A percentile compares a stretch with the other conserved stretches of the same genome.
phyloP scores from a whole-genome alignment of 2,113 vertebrate species.

The Malurus melanocephalus region DNA sequence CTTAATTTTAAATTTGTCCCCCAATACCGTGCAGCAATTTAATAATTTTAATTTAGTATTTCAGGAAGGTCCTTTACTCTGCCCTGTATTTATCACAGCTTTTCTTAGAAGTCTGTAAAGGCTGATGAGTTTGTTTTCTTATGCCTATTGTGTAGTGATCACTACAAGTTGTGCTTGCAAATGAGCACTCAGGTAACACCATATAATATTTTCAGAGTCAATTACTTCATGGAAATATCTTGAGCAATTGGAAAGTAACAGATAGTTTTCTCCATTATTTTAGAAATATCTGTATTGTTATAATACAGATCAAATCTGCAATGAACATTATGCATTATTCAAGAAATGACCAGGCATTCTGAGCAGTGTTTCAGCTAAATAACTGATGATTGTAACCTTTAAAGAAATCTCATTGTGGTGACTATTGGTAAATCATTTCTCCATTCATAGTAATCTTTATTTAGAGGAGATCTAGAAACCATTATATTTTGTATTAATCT shows the following conservation, averaged over 20 bases:
- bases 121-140: slow-evolving; percentile 70
- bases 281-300: slow-evolving; percentile 74
- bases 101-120: slow-evolving; percentile 66
- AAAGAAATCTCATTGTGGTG: slow-evolving; percentile 80
- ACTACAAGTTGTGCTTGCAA: slow-evolving; percentile 61
- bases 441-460: slow-evolving; percentile 78
- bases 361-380: slow-evolving; percentile 81
- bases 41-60: slow-evolving; percentile 67
- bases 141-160: slow-evolving; percentile 60
- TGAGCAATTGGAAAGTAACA: slow-evolving; percentile 68
- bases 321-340: slow-evolving; percentile 77
- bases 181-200: slow-evolving; percentile 56
- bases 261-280: slow-evolving; percentile 75
- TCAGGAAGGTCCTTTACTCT: slow-evolving; percentile 53
- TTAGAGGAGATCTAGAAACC: slow-evolving; percentile 73
- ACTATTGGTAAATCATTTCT: slow-evolving; percentile 81
- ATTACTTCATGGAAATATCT: slow-evolving; percentile 76
- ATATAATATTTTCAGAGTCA: slow-evolving; percentile 69
- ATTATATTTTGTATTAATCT: slow-evolving; percentile 79
- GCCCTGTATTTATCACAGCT: slow-evolving; percentile 52
- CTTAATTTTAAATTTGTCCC: slow-evolving; percentile 61
- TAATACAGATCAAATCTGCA: slow-evolving; percentile 72
- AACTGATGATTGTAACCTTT: slow-evolving; percentile 89
- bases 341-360: slow-evolving; percentile 74
- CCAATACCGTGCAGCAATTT: slow-evolving; percentile 34